Evolutionary conservation across 2,888 invertebrate species (phyloP).

Genomic region (Alsophila aescularia): DNA sequence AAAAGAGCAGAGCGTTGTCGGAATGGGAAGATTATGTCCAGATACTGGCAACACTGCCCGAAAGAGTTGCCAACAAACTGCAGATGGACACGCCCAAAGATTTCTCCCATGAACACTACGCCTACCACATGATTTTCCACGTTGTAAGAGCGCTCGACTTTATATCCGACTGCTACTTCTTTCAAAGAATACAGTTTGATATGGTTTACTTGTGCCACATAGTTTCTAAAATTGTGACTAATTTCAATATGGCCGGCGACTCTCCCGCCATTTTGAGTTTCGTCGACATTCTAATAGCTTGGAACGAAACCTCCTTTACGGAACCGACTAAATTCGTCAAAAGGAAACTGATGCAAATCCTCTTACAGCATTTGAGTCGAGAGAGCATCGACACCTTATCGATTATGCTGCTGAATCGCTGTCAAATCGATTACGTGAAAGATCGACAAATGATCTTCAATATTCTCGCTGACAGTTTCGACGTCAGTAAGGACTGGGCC

Average conservation of each 20-base stretch:
- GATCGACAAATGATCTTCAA: conserved; percentile 69
- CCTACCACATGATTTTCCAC: conserved; percentile 85
- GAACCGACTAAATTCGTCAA: conserved; percentile 64
- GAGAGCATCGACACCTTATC: conserved; percentile 85
- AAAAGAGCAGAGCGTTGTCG: conserved; percentile 40
- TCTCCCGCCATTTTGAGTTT: conserved; percentile 78
- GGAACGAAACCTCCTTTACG: conserved; percentile 63
- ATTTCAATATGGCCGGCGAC: conserved; percentile 78
- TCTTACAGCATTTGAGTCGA: conserved; percentile 83
- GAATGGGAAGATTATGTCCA: conserved; percentile 85
- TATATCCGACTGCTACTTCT: conserved; percentile 71
- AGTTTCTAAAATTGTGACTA: conserved; percentile 85
- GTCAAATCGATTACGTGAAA: conserved; percentile 70
- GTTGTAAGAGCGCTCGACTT: conserved; percentile 86
- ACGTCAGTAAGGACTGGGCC: conserved; percentile 86
- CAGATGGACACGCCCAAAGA: conserved; percentile 81
- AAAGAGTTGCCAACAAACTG: conserved; percentile 87
- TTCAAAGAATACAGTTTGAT: conserved; percentile 59
- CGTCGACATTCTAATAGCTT: conserved; percentile 81
- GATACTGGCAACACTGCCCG: conserved; percentile 87
- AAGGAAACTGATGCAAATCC: conserved; percentile 72
- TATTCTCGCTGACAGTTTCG: conserved; percentile 80
- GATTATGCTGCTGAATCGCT: conserved; percentile 80
- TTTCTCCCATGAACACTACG: conserved; percentile 84
- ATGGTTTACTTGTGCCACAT: conserved; percentile 80